Evolutionary conservation across 1,140 invertebrate species (phyloP).

Genomic region (Drosophila mojavensis): DNA sequence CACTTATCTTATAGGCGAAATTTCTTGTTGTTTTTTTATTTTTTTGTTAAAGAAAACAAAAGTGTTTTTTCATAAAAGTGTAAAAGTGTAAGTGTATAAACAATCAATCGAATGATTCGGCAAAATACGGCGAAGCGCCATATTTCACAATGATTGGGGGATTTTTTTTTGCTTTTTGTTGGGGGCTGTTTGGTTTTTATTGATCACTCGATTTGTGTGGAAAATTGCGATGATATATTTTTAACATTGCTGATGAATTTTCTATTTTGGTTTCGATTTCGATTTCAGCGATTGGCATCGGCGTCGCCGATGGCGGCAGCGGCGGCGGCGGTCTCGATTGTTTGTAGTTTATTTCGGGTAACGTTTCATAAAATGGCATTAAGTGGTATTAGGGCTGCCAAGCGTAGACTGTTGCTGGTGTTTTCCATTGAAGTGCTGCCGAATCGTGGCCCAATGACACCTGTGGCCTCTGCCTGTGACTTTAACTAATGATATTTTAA

Average conservation of each 20-base stretch:
- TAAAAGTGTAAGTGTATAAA: constrained; percentile 15
- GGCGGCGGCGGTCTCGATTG: constrained; percentile 7
- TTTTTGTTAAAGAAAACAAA: too few species aligned
- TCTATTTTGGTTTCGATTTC: constrained; percentile 59
- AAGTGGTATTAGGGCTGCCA: constrained; percentile 68
- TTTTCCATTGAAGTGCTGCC: constrained; percentile 60
- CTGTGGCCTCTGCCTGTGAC: constrained; percentile 9
- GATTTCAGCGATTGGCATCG: constrained; percentile 30
- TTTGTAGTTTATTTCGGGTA: constrained; percentile 23
- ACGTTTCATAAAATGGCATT: constrained; percentile 66
- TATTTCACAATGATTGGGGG: constrained; percentile 52
- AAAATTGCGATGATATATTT: constrained; percentile 64
- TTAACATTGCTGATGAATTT: constrained; percentile 69
- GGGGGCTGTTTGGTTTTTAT: constrained; percentile 44
- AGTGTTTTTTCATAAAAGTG: too few species aligned
- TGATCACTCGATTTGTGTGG: constrained; percentile 67
- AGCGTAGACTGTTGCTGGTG: constrained; percentile 9
- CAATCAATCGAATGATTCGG: constrained; percentile 47
- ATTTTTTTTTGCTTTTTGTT: background rate
- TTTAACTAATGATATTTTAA: constrained; percentile 37
- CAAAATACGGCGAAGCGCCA: constrained; percentile 22
- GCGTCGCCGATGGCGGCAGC: background rate
- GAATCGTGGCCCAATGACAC: constrained; percentile 20
- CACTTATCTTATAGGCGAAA: background rate
- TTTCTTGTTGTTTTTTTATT: background rate